A percentile compares a stretch with the other conserved stretches of the same genome.
These are phyloP conservation scores for Chrysotoxum bicinctum DNA, from an alignment of 2,888 invertebrate species.

Conservation along the genomic window DNA sequence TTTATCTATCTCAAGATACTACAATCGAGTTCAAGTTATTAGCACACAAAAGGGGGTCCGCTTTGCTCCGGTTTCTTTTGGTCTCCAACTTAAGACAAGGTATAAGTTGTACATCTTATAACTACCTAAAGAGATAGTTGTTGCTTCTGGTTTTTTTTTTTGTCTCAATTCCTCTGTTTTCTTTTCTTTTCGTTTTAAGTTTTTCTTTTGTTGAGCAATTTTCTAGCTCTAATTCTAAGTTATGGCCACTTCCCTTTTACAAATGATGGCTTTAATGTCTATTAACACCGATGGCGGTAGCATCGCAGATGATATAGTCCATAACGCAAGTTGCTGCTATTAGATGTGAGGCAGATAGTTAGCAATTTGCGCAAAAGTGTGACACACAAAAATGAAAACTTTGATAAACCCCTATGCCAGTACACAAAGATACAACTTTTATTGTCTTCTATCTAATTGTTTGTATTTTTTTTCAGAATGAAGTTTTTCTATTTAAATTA, in stretches of 20 bases:
- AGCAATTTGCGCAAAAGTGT: constrained; percentile 13
- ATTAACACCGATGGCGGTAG: constrained; percentile 47
- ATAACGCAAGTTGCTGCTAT: neutral
- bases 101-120: neutral
- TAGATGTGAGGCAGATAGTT: neutral
- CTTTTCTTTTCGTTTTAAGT: neutral
- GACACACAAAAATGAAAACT: neutral
- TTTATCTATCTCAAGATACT: constrained; percentile 37
- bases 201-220: constrained; percentile 51
- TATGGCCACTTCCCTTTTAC: constrained; percentile 67
- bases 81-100: neutral
- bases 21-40: constrained; percentile 72
- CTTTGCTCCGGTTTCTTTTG: constrained; percentile 5
- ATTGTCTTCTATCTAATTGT: constrained; percentile 20
- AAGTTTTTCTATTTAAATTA: constrained; percentile 35
- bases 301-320: neutral
- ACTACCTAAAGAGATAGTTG: constrained; percentile 49
- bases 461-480: constrained; percentile 17
- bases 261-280: constrained; percentile 49
- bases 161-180: neutral
- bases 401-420: neutral
- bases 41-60: constrained; percentile 64
- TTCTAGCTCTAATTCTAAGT: constrained; percentile 60
- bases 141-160: constrained; percentile 49
- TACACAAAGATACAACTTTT: neutral